A percentile compares a stretch with the other conserved stretches of the same genome.
These are phyloP conservation scores for Bombus waltoni DNA, from an alignment of 1,140 invertebrate species.

Conservation along the genomic window DNA sequence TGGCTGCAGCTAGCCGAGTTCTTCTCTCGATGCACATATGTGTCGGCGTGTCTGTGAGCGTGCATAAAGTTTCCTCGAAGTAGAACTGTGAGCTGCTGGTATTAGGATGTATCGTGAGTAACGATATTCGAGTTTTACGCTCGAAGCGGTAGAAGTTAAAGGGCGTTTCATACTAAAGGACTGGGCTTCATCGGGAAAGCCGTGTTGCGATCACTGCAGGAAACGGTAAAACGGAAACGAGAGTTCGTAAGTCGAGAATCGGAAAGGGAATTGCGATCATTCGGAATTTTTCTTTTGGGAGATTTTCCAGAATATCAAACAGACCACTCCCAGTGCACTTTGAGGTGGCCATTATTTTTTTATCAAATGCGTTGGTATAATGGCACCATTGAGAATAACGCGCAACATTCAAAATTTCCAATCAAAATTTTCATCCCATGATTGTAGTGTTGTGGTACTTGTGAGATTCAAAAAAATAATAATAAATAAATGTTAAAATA, in stretches of 20 bases:
- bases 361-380: neutral
- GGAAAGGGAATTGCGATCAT: neutral
- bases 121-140: conserved; percentile 55
- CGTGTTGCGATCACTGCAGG: neutral
- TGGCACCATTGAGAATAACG: too few species aligned
- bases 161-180: conserved; percentile 15
- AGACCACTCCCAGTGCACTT: fast-evolving
- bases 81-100: neutral
- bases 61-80: conserved; percentile 12
- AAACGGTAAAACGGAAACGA: conserved; percentile 26
- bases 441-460: too few species aligned
- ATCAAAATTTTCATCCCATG: too few species aligned
- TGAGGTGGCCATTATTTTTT: neutral
- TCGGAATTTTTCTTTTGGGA: conserved; percentile 1
- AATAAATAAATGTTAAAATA: too few species aligned
- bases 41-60: neutral
- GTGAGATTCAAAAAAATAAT: too few species aligned
- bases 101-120: conserved; percentile 31
- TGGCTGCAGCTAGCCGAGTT: neutral
- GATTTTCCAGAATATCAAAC: neutral
- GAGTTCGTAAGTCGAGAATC: neutral
- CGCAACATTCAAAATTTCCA: too few species aligned
- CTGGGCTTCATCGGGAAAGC: conserved; percentile 23
- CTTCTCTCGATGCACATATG: neutral
- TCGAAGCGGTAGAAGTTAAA: conserved; percentile 51